Evolutionary conservation across 2,888 invertebrate species (phyloP), one percentile per base, ranked within the genome.

Genomic region (Heliconius charithonia): DNA sequence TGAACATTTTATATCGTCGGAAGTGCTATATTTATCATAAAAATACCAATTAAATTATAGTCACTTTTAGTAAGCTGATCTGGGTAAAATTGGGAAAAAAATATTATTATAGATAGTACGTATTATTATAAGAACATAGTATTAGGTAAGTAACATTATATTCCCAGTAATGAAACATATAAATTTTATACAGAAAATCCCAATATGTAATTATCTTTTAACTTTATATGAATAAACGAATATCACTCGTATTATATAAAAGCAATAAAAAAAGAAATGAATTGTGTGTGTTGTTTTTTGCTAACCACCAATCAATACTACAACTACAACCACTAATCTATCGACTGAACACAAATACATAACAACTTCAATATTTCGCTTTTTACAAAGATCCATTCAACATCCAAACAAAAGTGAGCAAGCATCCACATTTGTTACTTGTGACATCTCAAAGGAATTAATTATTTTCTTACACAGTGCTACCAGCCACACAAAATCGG

Each of bases 401-500:
- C 66, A 76, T 51, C 80, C 77, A 75, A 77, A 80, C 80, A 81
- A 80, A 74, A 65, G 65, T 79, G 75, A 79, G 71, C 56, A 77
- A 77, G 56, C 56, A 72, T 72, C 56, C 72, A 59, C 72, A 72
- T 72, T 75, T 66, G 62, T 66, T 77, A 75, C 69, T 77, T 77
- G 80, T 81, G 79, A 79, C 79, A 79, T 82, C 75, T 77, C 80
- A 75, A 79, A 81, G 81, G 69, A 75, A 81, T 80, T 82, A 81
- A 82, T 82, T 82, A 81, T 79, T 78, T 82, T 82, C 79, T 82
- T 78, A 59, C 32, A 32, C 75, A 77, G 79, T 78, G 66, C 75
- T 79, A 78, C 77, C 77, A 81, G 80, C 69, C 62, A 59, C 81
- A 79, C 85, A 88, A 87, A 89, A 87, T 86, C 83, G 86, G 80